Percentiles rank a stretch among this genome's conserved stretches.
phyloP scores from a whole-genome alignment of 2,113 vertebrate species.

The Sinocyclocheilus anophthalmus region DNA sequence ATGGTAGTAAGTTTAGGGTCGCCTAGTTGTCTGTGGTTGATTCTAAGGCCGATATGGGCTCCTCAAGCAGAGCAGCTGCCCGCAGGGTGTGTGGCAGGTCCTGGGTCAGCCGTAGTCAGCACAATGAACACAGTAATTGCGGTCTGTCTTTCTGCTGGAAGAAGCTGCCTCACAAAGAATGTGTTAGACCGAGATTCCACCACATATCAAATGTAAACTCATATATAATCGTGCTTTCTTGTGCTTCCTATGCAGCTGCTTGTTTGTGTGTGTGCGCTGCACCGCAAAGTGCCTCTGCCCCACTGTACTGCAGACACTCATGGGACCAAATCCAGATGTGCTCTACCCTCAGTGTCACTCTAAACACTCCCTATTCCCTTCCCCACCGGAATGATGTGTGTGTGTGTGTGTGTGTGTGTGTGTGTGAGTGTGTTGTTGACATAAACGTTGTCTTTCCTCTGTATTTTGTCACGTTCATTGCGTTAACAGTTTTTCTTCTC shows the following conservation, averaged over 20 bases:
- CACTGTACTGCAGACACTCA: slow-evolving; percentile 22
- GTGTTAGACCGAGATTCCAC: slow-evolving; percentile 2
- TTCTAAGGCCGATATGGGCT: slow-evolving; percentile 12
- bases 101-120: slow-evolving; percentile 29
- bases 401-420: not conserved
- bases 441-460: not conserved
- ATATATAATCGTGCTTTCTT: not conserved
- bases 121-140: slow-evolving; percentile 41
- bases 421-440: not conserved
- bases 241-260: not conserved
- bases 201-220: slow-evolving; percentile 30
- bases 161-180: slow-evolving; percentile 17
- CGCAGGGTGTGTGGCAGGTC: not conserved
- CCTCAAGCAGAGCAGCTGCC: slow-evolving; percentile 1
- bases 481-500: not conserved
- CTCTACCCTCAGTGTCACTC: slow-evolving; percentile 45
- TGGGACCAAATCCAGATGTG: slow-evolving; percentile 57
- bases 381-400: slow-evolving; percentile 20
- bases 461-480: slow-evolving; percentile 10
- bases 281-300: slow-evolving; percentile 10
- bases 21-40: not conserved
- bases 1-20: too few relatives aligned
- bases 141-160: slow-evolving; percentile 19
- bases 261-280: slow-evolving; percentile 20
- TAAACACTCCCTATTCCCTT: slow-evolving; percentile 41